These are phyloP conservation scores for Drosophila meridionalis DNA, from an alignment of 2,888 invertebrate genomes.

Conservation along the genomic window DNA sequence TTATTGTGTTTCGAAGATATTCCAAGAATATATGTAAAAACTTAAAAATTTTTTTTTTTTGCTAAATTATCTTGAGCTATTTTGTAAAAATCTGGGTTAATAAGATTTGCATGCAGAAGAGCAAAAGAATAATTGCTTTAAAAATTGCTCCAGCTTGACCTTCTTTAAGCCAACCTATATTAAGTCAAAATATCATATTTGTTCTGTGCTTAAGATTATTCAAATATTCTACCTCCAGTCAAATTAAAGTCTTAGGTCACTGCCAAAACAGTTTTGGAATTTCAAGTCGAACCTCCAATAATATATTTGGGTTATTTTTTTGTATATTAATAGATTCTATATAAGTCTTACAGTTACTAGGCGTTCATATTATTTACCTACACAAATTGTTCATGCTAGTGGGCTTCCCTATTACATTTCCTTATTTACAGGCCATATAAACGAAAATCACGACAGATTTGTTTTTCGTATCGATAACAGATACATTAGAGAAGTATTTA, in stretches of 20 bases:
- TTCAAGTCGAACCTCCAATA: background rate
- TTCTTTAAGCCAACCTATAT: background rate
- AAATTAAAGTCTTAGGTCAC: background rate
- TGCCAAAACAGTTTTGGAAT: background rate
- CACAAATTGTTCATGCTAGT: constrained; percentile 3
- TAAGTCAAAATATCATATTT: background rate
- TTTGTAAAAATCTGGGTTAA: background rate
- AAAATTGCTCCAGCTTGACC: background rate
- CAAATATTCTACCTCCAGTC: background rate
- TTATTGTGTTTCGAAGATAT: too few species aligned
- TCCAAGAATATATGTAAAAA: background rate
- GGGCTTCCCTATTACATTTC: constrained; percentile 1
- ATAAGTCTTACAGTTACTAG: too few species aligned
- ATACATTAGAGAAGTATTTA: constrained; percentile 27
- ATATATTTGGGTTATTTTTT: background rate
- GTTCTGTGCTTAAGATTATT: background rate
- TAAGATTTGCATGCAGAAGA: background rate
- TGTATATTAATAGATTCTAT: background rate
- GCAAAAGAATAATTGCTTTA: background rate
- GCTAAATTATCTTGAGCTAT: background rate
- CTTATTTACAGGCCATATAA: constrained; percentile 24
- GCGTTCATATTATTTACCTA: background rate
- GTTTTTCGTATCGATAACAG: constrained; percentile 40
- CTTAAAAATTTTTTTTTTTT: background rate
- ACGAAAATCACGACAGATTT: constrained; percentile 48